Base-by-base conservation (phyloP, 2,113 vertebrate species). In the Shinisaurus crocodilurus region DNA sequence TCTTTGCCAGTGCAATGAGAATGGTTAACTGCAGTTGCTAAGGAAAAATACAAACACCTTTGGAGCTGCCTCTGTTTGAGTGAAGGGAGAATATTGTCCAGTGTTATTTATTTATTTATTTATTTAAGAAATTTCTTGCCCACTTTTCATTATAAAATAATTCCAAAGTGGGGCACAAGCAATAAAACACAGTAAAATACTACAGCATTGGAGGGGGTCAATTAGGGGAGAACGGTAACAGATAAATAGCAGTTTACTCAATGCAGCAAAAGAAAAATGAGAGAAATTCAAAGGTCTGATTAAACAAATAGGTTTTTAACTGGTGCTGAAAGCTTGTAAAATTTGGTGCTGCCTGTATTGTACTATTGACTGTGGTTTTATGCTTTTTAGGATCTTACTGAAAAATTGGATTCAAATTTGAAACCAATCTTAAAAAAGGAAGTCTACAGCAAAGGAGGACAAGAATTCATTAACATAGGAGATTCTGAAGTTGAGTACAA, bases 401-500 rank as follows among this genome's bases (percentile, higher is more conserved):
- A 97, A 93, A 91, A 88, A 60, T 40, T 97, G 83, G 88, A 96
- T 91, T 95, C 96, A 70, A 91, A 45, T 54, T 91, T 97, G 76
- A 96, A 94, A 80, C 91, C 93, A n/a, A 77, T 96, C 69, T 91
- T 97, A 86, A 93, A 91, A n/a, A 97, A 95, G 63, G 93, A 96
- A 37, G 88, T 97, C 85, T 94, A 70, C 40, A 86, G 90, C 74
- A 93, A 89, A 86, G 95, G 87, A 85, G 95, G 95, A n/a, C 95
- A 96, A 10, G 80, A 87, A 60, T 95, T 94, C 77, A 95, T 97
- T 86, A 95, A 76, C 63, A 83, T 96, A 40, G 92, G 92, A 15
- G 96, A 95, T 69, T 74, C 81, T n/a, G 96, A 97, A 88, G 82
- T 95, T 54, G 96, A 97, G 89, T 97, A 96, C 72, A 97, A 96